A percentile compares a stretch with the other conserved stretches of the same genome.
phyloP scores from a whole-genome alignment of 2,888 invertebrate genomes.

The Mesorhabditis belari region DNA sequence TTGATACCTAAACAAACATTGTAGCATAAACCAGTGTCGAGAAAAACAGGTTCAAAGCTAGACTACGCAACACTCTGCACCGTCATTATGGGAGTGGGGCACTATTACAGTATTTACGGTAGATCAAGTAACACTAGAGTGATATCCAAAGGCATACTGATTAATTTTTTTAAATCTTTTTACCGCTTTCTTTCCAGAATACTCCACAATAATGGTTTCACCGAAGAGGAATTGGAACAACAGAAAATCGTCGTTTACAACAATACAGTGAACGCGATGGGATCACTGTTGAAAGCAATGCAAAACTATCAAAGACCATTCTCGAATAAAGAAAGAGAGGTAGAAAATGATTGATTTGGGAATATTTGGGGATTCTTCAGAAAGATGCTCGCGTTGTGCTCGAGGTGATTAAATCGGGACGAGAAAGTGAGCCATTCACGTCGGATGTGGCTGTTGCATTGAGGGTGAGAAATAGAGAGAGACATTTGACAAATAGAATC shows the following conservation, averaged over 20 bases:
- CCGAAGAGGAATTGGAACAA: slow-evolving; percentile 22
- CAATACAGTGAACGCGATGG: slow-evolving; percentile 47
- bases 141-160: no score
- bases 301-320: slow-evolving; percentile 29
- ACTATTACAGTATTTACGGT: no score
- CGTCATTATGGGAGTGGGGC: no score
- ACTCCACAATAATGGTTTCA: slow-evolving; percentile 41
- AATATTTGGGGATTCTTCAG: slow-evolving; percentile 17
- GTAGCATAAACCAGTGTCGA: no score
- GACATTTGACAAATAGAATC: no score
- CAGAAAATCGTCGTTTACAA: slow-evolving; percentile 38
- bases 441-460: slow-evolving; percentile 34
- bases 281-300: slow-evolving; percentile 39
- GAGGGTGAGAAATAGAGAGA: no score
- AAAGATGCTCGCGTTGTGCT: slow-evolving; percentile 34
- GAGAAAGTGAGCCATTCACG: slow-evolving; percentile 35
- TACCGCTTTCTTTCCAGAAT: slow-evolving; percentile 32
- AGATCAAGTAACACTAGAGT: no score
- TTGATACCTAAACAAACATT: no score
- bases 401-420: slow-evolving; percentile 30
- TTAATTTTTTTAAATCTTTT: no score
- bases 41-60: no score
- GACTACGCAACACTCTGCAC: no score
- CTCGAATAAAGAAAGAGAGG: slow-evolving; percentile 27
- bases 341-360: slow-evolving; percentile 6